Percentiles rank a stretch among this genome's conserved stretches.
These are phyloP conservation scores for Nesidiocoris tenuis DNA, from an alignment of 2,888 invertebrate species.

Conservation along the genomic window DNA sequence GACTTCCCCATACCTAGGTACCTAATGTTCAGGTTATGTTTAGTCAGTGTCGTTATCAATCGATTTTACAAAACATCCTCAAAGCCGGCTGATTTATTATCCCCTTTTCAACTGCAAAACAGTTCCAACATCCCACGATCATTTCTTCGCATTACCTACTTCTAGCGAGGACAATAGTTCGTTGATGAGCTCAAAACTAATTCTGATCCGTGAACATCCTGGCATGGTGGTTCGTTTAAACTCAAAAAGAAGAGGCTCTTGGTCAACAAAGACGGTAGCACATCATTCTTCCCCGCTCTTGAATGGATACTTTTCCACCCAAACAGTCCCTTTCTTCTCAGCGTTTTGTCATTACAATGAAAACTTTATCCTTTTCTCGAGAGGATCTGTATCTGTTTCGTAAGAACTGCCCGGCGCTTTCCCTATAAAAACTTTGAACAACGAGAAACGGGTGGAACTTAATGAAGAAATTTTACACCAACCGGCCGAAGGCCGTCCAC, in stretches of 20 bases:
- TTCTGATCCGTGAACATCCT: no score
- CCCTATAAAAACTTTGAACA: background rate
- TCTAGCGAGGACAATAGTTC: no score
- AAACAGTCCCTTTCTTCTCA: background rate
- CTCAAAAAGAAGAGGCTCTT: background rate
- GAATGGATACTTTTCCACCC: background rate
- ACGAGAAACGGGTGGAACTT: conserved; percentile 1
- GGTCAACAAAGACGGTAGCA: background rate
- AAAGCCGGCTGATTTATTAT: no score
- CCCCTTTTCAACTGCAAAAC: no score
- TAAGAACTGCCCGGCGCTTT: background rate
- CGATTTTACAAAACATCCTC: no score
- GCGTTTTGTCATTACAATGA: background rate
- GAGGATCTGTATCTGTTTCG: background rate
- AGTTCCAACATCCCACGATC: no score
- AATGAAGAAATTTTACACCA: conserved; percentile 35
- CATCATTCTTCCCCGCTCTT: background rate
- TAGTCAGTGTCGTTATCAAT: no score
- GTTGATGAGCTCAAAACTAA: no score
- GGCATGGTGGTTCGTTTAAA: no score
- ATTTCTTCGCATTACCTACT: no score
- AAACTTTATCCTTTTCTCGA: background rate
- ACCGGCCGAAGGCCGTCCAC: background rate
- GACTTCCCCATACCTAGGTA: no score
- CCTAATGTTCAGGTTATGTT: no score